These are phyloP conservation scores for Isoperla grammatica DNA, from an alignment of 2,888 invertebrate genomes.

Conservation along the genomic window DNA sequence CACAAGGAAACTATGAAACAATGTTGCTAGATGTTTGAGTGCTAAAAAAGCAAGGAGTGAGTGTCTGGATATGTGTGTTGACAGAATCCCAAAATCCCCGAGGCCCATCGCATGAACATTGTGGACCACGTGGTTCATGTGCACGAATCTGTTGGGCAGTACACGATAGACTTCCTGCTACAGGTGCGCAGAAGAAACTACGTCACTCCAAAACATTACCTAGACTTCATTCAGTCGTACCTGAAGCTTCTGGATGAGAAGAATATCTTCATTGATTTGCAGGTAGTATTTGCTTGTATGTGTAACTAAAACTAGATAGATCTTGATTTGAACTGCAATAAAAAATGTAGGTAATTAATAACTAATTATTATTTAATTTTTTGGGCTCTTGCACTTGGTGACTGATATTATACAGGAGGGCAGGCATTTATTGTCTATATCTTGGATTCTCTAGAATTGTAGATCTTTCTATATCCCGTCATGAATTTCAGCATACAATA, in stretches of 20 bases:
- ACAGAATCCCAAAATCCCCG: conserved; percentile 61
- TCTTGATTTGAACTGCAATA: not conserved
- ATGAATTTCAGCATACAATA: too few relatives aligned
- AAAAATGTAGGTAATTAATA: too few relatives aligned
- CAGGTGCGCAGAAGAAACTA: conserved; percentile 76
- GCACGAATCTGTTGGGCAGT: conserved; percentile 66
- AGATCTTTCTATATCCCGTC: too few relatives aligned
- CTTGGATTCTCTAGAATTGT: too few relatives aligned
- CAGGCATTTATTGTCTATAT: too few relatives aligned
- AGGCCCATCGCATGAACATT: conserved; percentile 60
- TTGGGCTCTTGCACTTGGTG: too few relatives aligned
- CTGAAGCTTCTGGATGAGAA: conserved; percentile 69
- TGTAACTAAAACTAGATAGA: not conserved
- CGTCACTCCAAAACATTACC: conserved; percentile 87
- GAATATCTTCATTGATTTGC: conserved; percentile 46
- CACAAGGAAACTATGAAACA: too few relatives aligned
- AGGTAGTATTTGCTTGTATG: conserved; percentile 40
- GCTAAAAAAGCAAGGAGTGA: too few relatives aligned
- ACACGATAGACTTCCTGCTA: conserved; percentile 64
- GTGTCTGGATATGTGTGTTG: too few relatives aligned
- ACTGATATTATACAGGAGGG: too few relatives aligned
- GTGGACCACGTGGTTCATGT: conserved; percentile 83
- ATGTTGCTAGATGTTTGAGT: too few relatives aligned
- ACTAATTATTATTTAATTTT: too few relatives aligned
- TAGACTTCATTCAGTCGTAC: conserved; percentile 80